phyloP scores from a whole-genome alignment of 2,113 vertebrate genomes.

The Columba livia region DNA sequence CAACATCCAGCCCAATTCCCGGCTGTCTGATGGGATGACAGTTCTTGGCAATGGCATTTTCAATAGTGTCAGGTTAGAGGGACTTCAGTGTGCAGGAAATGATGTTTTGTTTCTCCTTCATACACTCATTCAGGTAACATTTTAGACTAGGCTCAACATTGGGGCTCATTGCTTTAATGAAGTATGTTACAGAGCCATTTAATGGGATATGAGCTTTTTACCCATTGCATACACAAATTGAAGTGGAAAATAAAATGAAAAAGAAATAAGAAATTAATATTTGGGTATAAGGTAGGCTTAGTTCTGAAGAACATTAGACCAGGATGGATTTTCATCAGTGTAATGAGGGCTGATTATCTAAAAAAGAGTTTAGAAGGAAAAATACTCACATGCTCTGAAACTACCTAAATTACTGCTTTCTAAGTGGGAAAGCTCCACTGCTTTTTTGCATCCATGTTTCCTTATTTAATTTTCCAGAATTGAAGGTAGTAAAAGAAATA shows the following conservation, averaged over 20 bases:
- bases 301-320: not conserved
- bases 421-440: not conserved
- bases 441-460: not conserved
- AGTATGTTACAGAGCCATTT: not conserved
- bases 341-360: not conserved
- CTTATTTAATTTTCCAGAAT: not conserved
- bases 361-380: not conserved
- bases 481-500: not conserved
- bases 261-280: not conserved
- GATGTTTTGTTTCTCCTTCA: not conserved
- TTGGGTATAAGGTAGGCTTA: not conserved
- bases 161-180: not conserved
- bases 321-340: not conserved
- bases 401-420: not conserved
- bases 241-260: not conserved
- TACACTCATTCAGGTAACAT: not conserved
- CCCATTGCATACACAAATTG: not conserved
- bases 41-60: not conserved
- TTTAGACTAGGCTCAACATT: not conserved
- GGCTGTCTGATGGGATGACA: not conserved
- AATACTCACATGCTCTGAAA: not conserved
- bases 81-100: not conserved
- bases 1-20: no score
- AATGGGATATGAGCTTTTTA: not conserved
- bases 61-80: not conserved